These are phyloP conservation scores for Melospiza georgiana DNA, from an alignment of 2,113 vertebrate genomes.

Conservation along the genomic window DNA sequence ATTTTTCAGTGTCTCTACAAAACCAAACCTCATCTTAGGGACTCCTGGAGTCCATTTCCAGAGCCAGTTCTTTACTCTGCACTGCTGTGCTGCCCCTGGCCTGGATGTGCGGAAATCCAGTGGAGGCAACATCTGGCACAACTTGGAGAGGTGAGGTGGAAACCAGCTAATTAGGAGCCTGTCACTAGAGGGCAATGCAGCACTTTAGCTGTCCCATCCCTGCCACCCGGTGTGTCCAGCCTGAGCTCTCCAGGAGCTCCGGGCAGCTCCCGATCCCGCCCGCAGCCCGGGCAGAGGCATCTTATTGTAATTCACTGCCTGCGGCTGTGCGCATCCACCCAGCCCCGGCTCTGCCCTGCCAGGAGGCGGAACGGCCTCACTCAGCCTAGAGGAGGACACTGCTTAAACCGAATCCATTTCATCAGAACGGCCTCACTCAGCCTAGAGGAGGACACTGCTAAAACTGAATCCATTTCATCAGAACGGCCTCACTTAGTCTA, in stretches of 20 bases:
- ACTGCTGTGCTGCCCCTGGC: background rate
- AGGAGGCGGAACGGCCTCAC: background rate
- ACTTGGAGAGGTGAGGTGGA: background rate
- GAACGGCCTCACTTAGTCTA: no score
- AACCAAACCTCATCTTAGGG: background rate
- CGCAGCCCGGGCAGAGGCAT: rapidly evolving
- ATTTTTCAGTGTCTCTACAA: background rate
- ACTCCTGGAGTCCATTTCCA: background rate
- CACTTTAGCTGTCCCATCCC: background rate
- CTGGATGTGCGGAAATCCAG: background rate
- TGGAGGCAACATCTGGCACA: background rate
- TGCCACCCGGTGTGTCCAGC: background rate
- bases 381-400: no score
- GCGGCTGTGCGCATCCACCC: rapidly evolving
- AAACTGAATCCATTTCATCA: no score
- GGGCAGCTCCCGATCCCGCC: background rate
- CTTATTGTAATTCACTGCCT: background rate
- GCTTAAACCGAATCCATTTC: no score
- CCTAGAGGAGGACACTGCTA: no score
- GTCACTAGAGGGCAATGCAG: slow-evolving; percentile 45
- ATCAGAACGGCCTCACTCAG: no score
- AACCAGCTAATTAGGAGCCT: background rate
- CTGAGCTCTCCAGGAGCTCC: rapidly evolving
- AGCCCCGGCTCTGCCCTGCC: rapidly evolving
- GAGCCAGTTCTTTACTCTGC: rapidly evolving